Percentiles rank a stretch among this genome's conserved stretches.
Conservation (phyloP, 2,113 vertebrate genomes). For the Pachycephala philippinensis region DNA sequence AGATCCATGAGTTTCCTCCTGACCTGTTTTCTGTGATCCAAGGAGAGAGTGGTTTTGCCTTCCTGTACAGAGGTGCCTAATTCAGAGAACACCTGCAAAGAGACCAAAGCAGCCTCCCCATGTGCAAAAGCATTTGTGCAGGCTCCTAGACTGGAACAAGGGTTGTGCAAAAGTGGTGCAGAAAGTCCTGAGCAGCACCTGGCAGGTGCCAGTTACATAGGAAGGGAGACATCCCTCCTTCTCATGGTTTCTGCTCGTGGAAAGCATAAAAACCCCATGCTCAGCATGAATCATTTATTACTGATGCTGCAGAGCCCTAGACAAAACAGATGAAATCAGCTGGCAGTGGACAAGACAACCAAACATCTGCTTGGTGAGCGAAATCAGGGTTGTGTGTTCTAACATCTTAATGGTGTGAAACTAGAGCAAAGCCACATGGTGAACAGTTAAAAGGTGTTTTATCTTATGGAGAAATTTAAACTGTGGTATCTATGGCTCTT, state of each 20-base stretch:
- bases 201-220: background rate
- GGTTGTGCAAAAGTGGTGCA: background rate
- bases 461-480: background rate
- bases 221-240: background rate
- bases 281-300: background rate
- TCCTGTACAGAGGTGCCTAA: background rate
- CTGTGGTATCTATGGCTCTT: background rate
- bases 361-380: background rate
- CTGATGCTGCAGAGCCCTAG: background rate
- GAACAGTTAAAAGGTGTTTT: background rate
- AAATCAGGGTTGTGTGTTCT: background rate
- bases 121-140: background rate
- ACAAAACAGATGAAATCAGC: slow-evolving; percentile 1
- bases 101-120: background rate
- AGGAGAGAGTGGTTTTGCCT: background rate
- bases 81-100: background rate
- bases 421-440: background rate
- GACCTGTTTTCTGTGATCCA: background rate
- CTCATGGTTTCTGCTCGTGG: background rate
- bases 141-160: background rate
- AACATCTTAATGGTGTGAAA: background rate
- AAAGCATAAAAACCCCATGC: background rate
- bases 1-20: background rate
- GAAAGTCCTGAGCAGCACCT: background rate
- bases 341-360: background rate